These are phyloP conservation scores for Oreohelix idahoensis DNA, from an alignment of 1,140 invertebrate species.

Conservation along the genomic window DNA sequence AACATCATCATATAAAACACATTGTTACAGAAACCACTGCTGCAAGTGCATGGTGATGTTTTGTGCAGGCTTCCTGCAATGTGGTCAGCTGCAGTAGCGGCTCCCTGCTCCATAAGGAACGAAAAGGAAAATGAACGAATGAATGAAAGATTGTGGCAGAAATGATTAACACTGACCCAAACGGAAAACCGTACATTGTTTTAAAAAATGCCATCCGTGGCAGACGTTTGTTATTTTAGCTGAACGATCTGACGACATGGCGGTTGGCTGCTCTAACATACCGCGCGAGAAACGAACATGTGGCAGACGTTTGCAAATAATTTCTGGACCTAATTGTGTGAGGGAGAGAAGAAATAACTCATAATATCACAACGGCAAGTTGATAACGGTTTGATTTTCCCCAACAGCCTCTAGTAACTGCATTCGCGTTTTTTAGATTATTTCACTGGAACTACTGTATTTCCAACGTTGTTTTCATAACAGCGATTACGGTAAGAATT, in stretches of 20 bases:
- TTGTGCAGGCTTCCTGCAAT: too few relatives aligned
- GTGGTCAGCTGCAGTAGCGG: too few relatives aligned
- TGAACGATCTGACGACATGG: slow-evolving; percentile 16
- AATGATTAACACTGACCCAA: background rate
- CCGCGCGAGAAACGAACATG: background rate
- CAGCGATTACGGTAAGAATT: too few relatives aligned
- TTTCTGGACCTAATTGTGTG: background rate
- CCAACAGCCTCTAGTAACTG: too few relatives aligned
- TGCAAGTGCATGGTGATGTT: too few relatives aligned
- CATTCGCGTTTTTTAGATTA: background rate
- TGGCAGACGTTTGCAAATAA: slow-evolving; percentile 5
- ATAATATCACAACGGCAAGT: background rate
- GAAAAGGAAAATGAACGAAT: too few relatives aligned
- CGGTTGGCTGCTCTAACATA: background rate
- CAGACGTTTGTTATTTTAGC: slow-evolving; percentile 25
- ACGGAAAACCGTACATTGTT: background rate
- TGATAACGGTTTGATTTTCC: background rate
- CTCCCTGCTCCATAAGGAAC: too few relatives aligned
- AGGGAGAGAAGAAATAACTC: background rate
- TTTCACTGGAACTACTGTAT: background rate
- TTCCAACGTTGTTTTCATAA: too few relatives aligned
- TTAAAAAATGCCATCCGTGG: slow-evolving; percentile 15
- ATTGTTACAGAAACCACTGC: too few relatives aligned
- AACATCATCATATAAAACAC: too few relatives aligned
- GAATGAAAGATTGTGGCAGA: too few relatives aligned